Evolutionary conservation across 2,113 vertebrate genomes (phyloP).

Genomic region (Oncorhynchus nerka): DNA sequence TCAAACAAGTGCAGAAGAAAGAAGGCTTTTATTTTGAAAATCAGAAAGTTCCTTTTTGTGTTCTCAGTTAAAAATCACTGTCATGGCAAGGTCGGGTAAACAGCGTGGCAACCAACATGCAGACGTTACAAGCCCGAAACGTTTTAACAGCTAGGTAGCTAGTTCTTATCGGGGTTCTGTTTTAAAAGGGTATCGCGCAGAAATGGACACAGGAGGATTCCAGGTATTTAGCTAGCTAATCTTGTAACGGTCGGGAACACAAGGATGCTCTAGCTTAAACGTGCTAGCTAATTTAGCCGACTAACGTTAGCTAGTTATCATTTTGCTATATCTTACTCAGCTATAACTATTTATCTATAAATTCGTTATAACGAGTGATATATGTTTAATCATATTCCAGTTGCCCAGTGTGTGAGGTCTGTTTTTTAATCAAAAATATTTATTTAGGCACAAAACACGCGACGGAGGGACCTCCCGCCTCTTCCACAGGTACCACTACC

Average conservation of each 20-base stretch:
- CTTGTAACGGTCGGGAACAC: too few species aligned
- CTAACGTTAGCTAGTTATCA: too few species aligned
- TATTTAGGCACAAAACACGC: constrained; percentile 26
- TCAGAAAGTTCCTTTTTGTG: constrained; percentile 8
- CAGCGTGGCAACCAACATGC: background rate
- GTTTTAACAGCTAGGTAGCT: background rate
- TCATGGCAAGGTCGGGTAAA: background rate
- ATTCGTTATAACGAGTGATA: too few species aligned
- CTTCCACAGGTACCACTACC: constrained; percentile 53
- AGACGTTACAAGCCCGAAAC: background rate
- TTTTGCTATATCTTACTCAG: too few species aligned
- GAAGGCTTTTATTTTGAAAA: constrained; percentile 45
- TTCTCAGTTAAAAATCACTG: background rate
- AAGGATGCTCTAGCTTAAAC: too few species aligned
- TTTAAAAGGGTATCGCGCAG: background rate
- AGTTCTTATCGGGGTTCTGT: background rate
- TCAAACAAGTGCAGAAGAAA: background rate
- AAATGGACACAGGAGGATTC: constrained; percentile 36
- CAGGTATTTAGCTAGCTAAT: constrained; percentile 34
- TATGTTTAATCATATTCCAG: too few species aligned
- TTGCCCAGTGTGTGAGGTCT: too few species aligned
- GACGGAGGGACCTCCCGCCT: constrained; percentile 66
- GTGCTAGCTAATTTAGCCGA: too few species aligned
- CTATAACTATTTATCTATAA: too few species aligned
- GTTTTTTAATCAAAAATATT: background rate